Conservation (phyloP, 2,113 vertebrate genomes). For the Lophotis ruficrista region DNA sequence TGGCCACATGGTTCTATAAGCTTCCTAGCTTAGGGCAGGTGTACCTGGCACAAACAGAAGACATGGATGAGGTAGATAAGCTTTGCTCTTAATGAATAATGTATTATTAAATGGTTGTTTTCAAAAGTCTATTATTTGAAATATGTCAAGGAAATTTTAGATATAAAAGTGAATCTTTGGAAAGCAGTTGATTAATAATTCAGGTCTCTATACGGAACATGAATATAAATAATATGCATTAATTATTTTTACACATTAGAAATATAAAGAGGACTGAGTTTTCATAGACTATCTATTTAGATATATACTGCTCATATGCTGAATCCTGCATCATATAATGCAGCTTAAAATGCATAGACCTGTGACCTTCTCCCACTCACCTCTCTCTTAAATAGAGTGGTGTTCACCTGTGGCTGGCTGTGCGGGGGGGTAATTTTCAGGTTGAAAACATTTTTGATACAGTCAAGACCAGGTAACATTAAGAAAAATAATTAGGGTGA, state of each 20-base stretch:
- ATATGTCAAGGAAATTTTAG: background rate
- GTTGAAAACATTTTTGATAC: background rate
- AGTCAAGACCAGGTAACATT: background rate
- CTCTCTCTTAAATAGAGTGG: background rate
- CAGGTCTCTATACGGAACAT: background rate
- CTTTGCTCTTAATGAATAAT: background rate
- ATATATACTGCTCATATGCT: background rate
- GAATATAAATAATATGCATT: background rate
- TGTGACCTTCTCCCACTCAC: background rate
- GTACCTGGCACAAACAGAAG: background rate
- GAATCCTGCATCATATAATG: background rate
- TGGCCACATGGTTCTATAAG: too few species aligned
- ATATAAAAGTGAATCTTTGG: background rate
- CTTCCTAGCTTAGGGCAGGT: too few species aligned
- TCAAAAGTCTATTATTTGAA: background rate
- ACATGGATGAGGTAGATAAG: background rate
- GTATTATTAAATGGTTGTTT: background rate
- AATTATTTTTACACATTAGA: background rate
- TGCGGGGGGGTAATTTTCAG: background rate
- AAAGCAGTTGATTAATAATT: background rate
- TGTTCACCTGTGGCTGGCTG: background rate
- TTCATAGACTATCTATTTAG: background rate
- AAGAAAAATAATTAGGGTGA: background rate
- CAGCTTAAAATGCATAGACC: background rate
- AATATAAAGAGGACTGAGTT: background rate